These are phyloP conservation scores for Eulithis testata DNA, from an alignment of 2,888 invertebrate genomes.

Conservation along the genomic window DNA sequence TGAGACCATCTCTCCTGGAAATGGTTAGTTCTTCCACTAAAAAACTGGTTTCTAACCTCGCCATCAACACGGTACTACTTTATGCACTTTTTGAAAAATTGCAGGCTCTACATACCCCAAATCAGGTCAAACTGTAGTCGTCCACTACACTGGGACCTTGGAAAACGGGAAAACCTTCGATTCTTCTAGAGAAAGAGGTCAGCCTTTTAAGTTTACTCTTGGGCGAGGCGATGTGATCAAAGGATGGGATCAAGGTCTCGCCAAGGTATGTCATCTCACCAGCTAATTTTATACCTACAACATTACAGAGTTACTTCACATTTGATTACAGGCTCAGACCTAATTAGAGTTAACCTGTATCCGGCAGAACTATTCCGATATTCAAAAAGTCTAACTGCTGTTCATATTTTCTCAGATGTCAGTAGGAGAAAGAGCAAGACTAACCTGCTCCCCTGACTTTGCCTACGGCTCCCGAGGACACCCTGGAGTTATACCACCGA, in stretches of 20 bases:
- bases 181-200: slow-evolving; percentile 96
- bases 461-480: slow-evolving; percentile 97
- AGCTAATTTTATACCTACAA: neutral
- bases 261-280: slow-evolving; percentile 85
- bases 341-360: no score
- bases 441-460: slow-evolving; percentile 97
- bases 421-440: slow-evolving; percentile 95
- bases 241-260: slow-evolving; percentile 98
- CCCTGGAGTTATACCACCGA: slow-evolving; percentile 97
- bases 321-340: no score
- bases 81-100: slow-evolving; percentile 45
- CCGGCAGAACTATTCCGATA: no score
- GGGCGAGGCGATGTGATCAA: slow-evolving; percentile 99
- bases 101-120: slow-evolving; percentile 96
- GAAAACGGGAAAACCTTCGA: slow-evolving; percentile 96
- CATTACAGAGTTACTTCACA: no score
- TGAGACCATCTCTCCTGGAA: slow-evolving; percentile 73
- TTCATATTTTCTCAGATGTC: slow-evolving; percentile 88
- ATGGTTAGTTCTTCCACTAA: slow-evolving; percentile 54
- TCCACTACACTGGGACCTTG: slow-evolving; percentile 98
- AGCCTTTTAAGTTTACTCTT: slow-evolving; percentile 97
- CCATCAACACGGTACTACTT: slow-evolving; percentile 8
- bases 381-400: neutral
- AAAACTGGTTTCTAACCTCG: slow-evolving; percentile 1
- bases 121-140: slow-evolving; percentile 96